phyloP scores from a whole-genome alignment of 2,888 invertebrate genomes.

The Noctua janthe region DNA sequence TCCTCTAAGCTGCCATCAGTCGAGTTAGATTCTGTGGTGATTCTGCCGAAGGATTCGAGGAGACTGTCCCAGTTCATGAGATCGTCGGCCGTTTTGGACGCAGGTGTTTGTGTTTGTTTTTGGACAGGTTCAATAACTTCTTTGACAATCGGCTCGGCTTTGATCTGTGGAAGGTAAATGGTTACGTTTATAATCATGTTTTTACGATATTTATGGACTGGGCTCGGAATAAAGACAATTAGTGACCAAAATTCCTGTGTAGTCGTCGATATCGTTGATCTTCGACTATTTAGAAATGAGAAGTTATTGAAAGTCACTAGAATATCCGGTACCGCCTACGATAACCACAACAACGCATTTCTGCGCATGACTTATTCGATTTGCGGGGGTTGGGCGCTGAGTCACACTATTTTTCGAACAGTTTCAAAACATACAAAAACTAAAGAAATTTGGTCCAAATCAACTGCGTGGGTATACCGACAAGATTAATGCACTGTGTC shows the following conservation, averaged over 20 bases:
- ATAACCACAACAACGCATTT: slow-evolving; percentile 1
- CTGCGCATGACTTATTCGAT: slow-evolving; percentile 23
- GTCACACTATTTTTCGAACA: slow-evolving; percentile 36
- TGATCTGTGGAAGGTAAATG: slow-evolving; percentile 40
- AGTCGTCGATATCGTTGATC: background rate
- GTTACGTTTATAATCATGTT: background rate
- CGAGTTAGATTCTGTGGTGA: slow-evolving; percentile 87
- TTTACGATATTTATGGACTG: too few relatives aligned
- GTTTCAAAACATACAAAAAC: slow-evolving; percentile 34
- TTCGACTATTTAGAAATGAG: background rate
- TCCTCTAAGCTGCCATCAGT: slow-evolving; percentile 84
- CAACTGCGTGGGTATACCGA: background rate
- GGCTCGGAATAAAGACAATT: background rate
- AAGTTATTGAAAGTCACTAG: slow-evolving; percentile 14
- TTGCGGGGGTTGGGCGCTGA: slow-evolving; percentile 20
- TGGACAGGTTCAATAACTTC: slow-evolving; percentile 49
- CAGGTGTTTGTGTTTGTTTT: slow-evolving; percentile 35
- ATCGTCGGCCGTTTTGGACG: slow-evolving; percentile 66
- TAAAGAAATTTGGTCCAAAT: slow-evolving; percentile 3
- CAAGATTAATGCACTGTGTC: slow-evolving; percentile 23
- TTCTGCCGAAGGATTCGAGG: slow-evolving; percentile 86
- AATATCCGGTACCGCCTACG: slow-evolving; percentile 15
- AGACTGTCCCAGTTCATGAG: slow-evolving; percentile 87
- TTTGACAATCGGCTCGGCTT: slow-evolving; percentile 39
- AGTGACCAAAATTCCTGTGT: background rate